These are phyloP conservation scores for Netelia melanura DNA, from an alignment of 2,888 invertebrate genomes.

Conservation along the genomic window DNA sequence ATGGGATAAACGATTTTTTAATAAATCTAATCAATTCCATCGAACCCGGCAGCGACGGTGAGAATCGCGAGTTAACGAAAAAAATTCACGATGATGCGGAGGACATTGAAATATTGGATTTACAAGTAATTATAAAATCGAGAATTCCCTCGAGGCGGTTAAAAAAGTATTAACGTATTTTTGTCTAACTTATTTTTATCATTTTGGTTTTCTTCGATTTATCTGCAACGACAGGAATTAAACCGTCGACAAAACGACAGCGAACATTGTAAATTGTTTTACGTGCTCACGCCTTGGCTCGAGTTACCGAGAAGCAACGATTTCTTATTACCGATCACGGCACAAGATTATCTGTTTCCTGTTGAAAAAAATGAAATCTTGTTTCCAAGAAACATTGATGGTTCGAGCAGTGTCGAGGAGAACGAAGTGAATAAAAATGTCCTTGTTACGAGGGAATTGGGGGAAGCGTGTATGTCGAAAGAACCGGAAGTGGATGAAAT, in stretches of 20 bases:
- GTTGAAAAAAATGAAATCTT: conserved; percentile 4
- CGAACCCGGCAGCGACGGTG: conserved; percentile 23
- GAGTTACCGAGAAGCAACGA: background rate
- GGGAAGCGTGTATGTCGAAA: background rate
- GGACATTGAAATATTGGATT: conserved; percentile 7
- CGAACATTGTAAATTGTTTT: conserved; percentile 43
- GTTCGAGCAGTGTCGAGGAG: background rate
- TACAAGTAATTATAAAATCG: conserved; percentile 21
- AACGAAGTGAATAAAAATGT: conserved; percentile 3
- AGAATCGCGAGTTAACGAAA: background rate
- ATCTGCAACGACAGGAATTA: conserved; percentile 11
- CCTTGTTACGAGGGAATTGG: background rate
- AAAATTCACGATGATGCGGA: conserved; percentile 2
- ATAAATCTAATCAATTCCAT: conserved; percentile 44
- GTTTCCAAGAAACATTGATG: background rate
- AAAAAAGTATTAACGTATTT: background rate
- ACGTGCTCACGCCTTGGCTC: conserved; percentile 48
- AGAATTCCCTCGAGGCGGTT: background rate
- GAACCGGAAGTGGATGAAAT: background rate
- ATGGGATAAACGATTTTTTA: conserved; percentile 35
- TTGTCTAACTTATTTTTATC: no score
- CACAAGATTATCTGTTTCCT: background rate
- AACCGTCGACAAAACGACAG: conserved; percentile 43
- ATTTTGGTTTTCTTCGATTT: background rate
- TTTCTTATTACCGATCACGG: background rate